These are phyloP conservation scores for Crax fasciolata DNA, from an alignment of 2,797 vertebrate species.

Conservation along the genomic window DNA sequence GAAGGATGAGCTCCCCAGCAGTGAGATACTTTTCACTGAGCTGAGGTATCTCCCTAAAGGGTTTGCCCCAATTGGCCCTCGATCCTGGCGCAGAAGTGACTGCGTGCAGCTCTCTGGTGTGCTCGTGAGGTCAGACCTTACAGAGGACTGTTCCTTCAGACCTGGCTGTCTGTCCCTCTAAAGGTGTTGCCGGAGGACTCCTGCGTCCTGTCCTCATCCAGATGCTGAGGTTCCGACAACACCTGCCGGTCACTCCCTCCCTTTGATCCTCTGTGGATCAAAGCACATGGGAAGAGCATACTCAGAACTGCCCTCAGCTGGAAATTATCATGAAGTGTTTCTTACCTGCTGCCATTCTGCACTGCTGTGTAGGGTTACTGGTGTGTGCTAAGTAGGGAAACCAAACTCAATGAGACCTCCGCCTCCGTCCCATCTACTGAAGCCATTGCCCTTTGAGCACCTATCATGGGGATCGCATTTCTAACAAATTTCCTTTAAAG, in stretches of 20 bases:
- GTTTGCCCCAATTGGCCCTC: not conserved
- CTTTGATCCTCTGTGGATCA: not conserved
- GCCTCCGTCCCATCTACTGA: fast-evolving
- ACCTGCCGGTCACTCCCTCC: not conserved
- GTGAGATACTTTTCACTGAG: not conserved
- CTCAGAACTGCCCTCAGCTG: not conserved
- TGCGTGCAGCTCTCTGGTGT: not conserved
- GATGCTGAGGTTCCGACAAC: not conserved
- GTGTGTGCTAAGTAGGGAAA: fast-evolving
- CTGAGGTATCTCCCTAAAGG: not conserved
- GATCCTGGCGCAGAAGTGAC: not conserved
- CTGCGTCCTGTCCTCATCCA: not conserved
- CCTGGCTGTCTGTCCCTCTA: not conserved
- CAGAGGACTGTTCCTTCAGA: not conserved
- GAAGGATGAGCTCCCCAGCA: not conserved
- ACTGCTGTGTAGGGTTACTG: not conserved
- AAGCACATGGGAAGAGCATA: not conserved
- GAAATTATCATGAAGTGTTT: not conserved
- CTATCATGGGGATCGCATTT: not conserved
- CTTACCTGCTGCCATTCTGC: not conserved
- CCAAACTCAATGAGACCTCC: not conserved
- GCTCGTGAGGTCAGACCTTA: not conserved
- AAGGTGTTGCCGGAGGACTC: not conserved
- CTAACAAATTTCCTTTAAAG: not conserved
- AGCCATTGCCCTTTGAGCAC: not conserved